Percentiles rank a stretch among this genome's conserved stretches.
Conservation (phyloP, 64 coral and sea anemone species). For the Dendrophyllia cribrosa region DNA sequence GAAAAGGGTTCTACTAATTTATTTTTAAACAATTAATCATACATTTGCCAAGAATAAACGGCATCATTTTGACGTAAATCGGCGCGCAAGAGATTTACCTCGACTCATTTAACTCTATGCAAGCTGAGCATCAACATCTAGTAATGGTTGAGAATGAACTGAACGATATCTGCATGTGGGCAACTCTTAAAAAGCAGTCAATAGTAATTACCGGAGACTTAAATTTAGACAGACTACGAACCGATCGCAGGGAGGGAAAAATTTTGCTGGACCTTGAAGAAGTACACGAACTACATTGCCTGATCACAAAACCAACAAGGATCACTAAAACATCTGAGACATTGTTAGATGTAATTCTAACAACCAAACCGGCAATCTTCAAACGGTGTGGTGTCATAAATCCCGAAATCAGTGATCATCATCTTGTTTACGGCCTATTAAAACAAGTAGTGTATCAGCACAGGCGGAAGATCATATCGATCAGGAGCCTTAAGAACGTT, state of each 20-base stretch:
- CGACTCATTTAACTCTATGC: background rate
- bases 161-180: slow-evolving; percentile 57
- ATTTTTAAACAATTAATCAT: too few relatives aligned
- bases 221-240: slow-evolving; percentile 20
- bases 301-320: too few relatives aligned
- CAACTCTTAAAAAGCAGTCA: slow-evolving; percentile 8
- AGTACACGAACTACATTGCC: too few relatives aligned
- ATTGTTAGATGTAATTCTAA: too few relatives aligned
- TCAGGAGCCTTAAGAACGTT: background rate
- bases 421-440: background rate
- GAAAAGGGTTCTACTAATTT: too few relatives aligned
- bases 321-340: too few relatives aligned
- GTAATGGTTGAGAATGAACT: slow-evolving; percentile 16
- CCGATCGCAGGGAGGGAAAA: too few relatives aligned
- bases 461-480: background rate
- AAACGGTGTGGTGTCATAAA: too few relatives aligned
- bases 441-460: background rate
- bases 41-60: too few relatives aligned
- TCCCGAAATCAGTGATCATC: background rate
- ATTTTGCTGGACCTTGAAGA: slow-evolving; percentile 47
- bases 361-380: too few relatives aligned
- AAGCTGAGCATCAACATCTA: background rate
- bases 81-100: too few relatives aligned
- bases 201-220: slow-evolving; percentile 55
- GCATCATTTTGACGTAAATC: too few relatives aligned